Evolutionary conservation across 2,888 invertebrate genomes (phyloP).

Genomic region (Orchesellides sinensis): DNA sequence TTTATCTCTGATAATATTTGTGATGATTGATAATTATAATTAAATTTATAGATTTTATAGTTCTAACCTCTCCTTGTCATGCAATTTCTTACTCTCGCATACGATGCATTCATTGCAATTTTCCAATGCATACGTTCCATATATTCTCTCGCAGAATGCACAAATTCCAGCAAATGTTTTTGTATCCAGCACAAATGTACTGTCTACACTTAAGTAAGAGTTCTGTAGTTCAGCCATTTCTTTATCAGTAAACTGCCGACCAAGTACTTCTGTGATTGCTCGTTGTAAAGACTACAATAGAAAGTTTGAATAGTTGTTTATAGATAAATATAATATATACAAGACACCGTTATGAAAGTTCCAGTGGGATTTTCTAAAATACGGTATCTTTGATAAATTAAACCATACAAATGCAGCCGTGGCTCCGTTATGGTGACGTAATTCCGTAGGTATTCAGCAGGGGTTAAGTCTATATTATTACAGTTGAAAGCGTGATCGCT

Average conservation of each 20-base stretch:
- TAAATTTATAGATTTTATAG: background rate
- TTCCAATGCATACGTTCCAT: conserved; percentile 68
- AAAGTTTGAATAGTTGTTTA: too few relatives aligned
- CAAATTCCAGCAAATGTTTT: conserved; percentile 84
- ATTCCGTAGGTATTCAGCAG: conserved; percentile 67
- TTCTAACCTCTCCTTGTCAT: conserved; percentile 58
- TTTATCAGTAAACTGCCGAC: conserved; percentile 80
- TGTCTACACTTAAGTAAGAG: conserved; percentile 73
- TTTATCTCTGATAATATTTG: too few relatives aligned
- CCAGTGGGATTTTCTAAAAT: conserved; percentile 72
- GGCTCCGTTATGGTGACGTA: conserved; percentile 70
- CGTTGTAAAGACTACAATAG: conserved; percentile 79
- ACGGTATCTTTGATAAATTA: conserved; percentile 71
- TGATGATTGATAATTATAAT: background rate
- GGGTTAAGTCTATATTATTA: conserved; percentile 58
- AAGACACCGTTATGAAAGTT: conserved; percentile 65
- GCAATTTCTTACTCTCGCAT: conserved; percentile 54
- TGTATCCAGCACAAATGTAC: conserved; percentile 78
- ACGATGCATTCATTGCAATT: conserved; percentile 65
- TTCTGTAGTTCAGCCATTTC: conserved; percentile 74
- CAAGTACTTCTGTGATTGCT: conserved; percentile 83
- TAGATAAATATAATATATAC: too few relatives aligned
- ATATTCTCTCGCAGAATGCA: conserved; percentile 85
- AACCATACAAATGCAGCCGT: conserved; percentile 69
- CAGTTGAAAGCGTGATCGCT: background rate